Percentiles rank a stretch among this genome's conserved stretches.
These are phyloP conservation scores for Glaucomys volans DNA, from an alignment of 2,113 vertebrate species.

Conservation along the genomic window DNA sequence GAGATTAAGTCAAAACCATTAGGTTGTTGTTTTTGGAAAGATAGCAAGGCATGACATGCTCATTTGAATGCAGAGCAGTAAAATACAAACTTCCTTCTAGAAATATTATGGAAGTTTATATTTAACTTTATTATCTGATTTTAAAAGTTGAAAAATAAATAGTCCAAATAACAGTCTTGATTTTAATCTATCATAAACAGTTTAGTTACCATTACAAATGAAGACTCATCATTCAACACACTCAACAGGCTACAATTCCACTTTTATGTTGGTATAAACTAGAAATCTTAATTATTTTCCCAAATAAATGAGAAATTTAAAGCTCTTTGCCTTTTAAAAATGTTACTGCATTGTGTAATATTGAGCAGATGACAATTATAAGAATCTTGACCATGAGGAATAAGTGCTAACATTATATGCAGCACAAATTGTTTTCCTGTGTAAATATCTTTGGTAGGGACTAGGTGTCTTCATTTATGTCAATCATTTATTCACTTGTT, in stretches of 20 bases:
- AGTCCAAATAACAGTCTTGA: background rate
- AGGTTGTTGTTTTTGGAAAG: conserved; percentile 17
- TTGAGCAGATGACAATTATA: background rate
- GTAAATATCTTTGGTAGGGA: background rate
- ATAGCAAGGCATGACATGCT: background rate
- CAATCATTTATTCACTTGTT: background rate
- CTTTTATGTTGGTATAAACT: conserved; percentile 28
- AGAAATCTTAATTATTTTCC: conserved; percentile 44
- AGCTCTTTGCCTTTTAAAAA: conserved; percentile 48
- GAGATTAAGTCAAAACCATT: background rate
- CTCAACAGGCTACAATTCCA: background rate
- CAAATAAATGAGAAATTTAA: background rate
- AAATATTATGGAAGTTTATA: conserved; percentile 41
- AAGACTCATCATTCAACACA: background rate
- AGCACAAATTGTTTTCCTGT: background rate
- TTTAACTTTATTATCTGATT: conserved; percentile 40
- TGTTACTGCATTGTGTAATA: background rate
- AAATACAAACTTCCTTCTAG: conserved; percentile 36
- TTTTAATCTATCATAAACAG: conserved; percentile 31
- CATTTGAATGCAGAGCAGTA: background rate
- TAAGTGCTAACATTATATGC: background rate
- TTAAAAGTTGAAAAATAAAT: conserved; percentile 39
- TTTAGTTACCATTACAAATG: background rate
- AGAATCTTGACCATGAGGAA: background rate
- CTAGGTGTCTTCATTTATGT: background rate